phyloP scores from a whole-genome alignment of 2,888 invertebrate species.

The Ectemnius lituratus region DNA sequence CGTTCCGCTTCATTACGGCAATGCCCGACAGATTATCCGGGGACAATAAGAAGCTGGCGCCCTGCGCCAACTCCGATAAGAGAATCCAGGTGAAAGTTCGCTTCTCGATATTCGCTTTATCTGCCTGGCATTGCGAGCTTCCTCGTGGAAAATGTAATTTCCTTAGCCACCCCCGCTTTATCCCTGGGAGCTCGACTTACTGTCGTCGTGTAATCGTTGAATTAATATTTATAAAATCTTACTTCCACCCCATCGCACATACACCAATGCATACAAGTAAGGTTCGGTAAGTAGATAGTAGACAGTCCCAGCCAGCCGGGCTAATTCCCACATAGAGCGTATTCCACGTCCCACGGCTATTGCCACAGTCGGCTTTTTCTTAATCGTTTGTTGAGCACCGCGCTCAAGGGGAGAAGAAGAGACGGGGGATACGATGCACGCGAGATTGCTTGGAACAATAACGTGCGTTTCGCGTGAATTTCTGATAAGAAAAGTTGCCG shows the following conservation, averaged over 20 bases:
- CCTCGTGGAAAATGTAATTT: constrained; percentile 3
- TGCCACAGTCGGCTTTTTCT: constrained; percentile 2
- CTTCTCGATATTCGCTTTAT: not conserved
- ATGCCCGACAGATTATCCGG: constrained; percentile 35
- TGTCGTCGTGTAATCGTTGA: not conserved
- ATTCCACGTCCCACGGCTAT: not conserved
- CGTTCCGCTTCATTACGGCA: constrained; percentile 33
- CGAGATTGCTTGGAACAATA: constrained; percentile 27
- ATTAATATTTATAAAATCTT: constrained; percentile 1
- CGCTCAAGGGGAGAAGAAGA: not conserved
- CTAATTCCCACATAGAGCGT: not conserved
- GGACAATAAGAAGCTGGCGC: not conserved
- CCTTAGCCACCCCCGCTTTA: not conserved
- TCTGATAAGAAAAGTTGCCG: constrained; percentile 26
- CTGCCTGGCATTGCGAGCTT: not conserved
- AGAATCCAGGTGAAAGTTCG: constrained; percentile 3
- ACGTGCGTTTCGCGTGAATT: constrained; percentile 25
- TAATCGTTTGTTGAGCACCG: no score
- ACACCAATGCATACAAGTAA: not conserved
- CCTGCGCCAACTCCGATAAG: constrained; percentile 2
- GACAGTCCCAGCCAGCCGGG: not conserved
- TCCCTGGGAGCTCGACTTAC: not conserved
- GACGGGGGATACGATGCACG: not conserved
- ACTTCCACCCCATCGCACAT: no score
- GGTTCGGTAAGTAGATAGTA: not conserved